Evolutionary conservation across 2,797 vertebrate species (phyloP).

Genomic region (Pseudomugil gertrudae): DNA sequence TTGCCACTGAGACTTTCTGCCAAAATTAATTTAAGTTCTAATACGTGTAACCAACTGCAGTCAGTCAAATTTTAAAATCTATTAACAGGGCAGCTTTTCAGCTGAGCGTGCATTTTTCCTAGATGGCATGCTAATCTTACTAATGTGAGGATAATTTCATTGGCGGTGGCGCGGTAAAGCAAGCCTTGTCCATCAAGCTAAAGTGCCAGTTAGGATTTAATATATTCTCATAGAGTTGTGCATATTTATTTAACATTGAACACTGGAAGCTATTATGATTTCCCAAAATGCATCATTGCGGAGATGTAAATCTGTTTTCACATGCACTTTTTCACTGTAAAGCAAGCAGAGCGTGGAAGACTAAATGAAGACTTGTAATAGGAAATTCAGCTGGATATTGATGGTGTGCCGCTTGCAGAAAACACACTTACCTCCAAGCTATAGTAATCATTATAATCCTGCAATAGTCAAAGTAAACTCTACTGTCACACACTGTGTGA

Average conservation of each 20-base stretch:
- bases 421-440: slow-evolving; percentile 39
- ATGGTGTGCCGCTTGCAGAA: slow-evolving; percentile 28
- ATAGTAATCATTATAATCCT: slow-evolving; percentile 52
- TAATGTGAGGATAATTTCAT: slow-evolving; percentile 62
- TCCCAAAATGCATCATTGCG: neutral
- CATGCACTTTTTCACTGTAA: neutral
- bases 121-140: slow-evolving; percentile 50
- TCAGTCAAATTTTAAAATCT: slow-evolving; percentile 63
- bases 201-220: slow-evolving; percentile 41
- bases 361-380: slow-evolving; percentile 12
- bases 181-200: slow-evolving; percentile 27
- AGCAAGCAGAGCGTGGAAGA: neutral
- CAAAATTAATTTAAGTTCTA: slow-evolving; percentile 56
- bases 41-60: slow-evolving; percentile 55
- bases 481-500: neutral
- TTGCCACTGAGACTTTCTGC: slow-evolving; percentile 52
- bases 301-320: slow-evolving; percentile 3
- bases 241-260: slow-evolving; percentile 11
- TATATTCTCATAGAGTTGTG: neutral
- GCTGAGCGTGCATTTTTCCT: slow-evolving; percentile 46
- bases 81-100: slow-evolving; percentile 49
- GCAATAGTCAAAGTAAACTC: slow-evolving; percentile 20
- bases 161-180: slow-evolving; percentile 23
- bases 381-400: slow-evolving; percentile 28
- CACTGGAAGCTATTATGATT: neutral